Evolutionary conservation across 2,797 vertebrate genomes (phyloP).

Genomic region (Huso huso): DNA sequence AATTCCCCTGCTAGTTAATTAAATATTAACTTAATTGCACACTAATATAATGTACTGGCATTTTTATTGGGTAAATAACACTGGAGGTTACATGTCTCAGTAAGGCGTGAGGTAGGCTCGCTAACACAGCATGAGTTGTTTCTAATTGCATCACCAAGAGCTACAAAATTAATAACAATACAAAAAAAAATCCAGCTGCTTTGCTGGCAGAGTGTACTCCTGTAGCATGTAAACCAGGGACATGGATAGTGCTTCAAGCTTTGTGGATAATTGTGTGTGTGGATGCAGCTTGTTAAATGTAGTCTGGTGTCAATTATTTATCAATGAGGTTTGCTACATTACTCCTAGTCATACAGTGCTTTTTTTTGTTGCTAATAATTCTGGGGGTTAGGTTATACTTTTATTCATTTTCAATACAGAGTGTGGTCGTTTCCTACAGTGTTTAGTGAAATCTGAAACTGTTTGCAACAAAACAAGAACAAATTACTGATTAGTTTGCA

Average conservation of each 20-base stretch:
- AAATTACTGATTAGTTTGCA: too few relatives aligned
- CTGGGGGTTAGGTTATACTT: too few relatives aligned
- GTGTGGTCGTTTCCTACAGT: too few relatives aligned
- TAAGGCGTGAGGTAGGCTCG: constrained; percentile 1
- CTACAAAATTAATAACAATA: constrained; percentile 14
- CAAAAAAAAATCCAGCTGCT: neutral
- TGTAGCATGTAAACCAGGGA: neutral
- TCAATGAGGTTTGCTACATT: neutral
- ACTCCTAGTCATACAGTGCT: too few relatives aligned
- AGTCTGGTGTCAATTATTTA: neutral
- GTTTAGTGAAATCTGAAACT: too few relatives aligned
- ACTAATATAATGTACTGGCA: constrained; percentile 3
- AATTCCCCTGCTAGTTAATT: constrained; percentile 12
- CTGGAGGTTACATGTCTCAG: neutral
- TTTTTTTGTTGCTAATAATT: neutral
- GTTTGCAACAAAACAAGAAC: too few relatives aligned
- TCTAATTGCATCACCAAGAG: constrained; percentile 16
- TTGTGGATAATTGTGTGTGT: neutral
- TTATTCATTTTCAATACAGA: too few relatives aligned
- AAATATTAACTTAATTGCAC: constrained; percentile 1
- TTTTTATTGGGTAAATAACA: constrained; percentile 10
- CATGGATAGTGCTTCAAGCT: neutral
- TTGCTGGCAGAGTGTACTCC: neutral
- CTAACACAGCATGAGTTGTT: constrained; percentile 5
- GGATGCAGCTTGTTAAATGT: neutral